phyloP scores from a whole-genome alignment of 2,797 vertebrate species.

The Morus bassanus region DNA sequence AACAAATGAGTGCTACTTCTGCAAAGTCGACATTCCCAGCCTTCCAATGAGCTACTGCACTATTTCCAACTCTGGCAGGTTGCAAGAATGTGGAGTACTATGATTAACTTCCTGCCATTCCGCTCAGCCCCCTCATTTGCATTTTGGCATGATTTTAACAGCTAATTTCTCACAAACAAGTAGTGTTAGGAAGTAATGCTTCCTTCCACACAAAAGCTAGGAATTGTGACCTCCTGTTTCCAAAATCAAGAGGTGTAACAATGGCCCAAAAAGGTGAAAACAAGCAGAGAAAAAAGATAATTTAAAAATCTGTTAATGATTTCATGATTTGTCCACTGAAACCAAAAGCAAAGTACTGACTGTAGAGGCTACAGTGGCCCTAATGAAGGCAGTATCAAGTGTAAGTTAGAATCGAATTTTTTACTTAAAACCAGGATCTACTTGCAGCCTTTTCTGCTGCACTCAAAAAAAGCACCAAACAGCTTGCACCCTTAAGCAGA shows the following conservation, averaged over 20 bases:
- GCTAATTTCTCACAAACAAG: conserved; percentile 45
- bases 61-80: neutral
- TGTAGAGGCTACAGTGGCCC: neutral
- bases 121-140: conserved; percentile 35
- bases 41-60: neutral
- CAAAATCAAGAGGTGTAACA: neutral
- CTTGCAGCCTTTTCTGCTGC: neutral
- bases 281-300: neutral
- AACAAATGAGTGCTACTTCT: neutral
- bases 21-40: neutral
- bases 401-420: neutral
- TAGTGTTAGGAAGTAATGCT: conserved; percentile 13
- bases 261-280: neutral
- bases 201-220: neutral
- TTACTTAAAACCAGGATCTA: neutral
- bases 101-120: conserved; percentile 41
- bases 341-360: neutral
- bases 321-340: neutral
- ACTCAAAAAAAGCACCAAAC: neutral
- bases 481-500: neutral
- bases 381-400: neutral
- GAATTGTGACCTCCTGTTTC: neutral
- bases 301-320: neutral
- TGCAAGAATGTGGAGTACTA: neutral
- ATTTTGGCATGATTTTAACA: conserved; percentile 48